phyloP scores from a whole-genome alignment of 2,888 invertebrate genomes.

The Spodoptera littoralis region DNA sequence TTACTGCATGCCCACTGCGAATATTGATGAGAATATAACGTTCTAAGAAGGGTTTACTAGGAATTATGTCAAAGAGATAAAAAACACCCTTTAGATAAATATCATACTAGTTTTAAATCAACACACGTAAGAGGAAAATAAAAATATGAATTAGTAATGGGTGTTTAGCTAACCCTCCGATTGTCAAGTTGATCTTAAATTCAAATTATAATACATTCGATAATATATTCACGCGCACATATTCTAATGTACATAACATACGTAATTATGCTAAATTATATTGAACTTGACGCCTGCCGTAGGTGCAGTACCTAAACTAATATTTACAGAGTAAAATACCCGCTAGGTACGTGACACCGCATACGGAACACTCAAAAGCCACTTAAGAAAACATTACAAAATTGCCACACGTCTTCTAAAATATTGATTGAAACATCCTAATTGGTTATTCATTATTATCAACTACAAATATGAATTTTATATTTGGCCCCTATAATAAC shows the following conservation, averaged over 20 bases:
- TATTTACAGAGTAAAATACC: slow-evolving; percentile 35
- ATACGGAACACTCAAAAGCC: slow-evolving; percentile 29
- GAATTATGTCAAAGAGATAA: neutral
- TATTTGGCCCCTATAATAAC: slow-evolving; percentile 32
- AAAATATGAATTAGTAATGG: too few species aligned
- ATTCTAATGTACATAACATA: neutral
- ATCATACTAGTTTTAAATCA: too few species aligned
- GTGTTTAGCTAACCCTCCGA: too few species aligned
- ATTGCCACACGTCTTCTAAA: slow-evolving; percentile 30
- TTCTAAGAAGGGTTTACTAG: slow-evolving; percentile 11
- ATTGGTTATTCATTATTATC: slow-evolving; percentile 6
- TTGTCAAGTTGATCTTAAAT: too few species aligned
- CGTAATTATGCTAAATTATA: slow-evolving; percentile 40
- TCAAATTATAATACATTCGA: neutral
- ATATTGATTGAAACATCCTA: slow-evolving; percentile 25
- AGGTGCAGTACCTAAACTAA: slow-evolving; percentile 49
- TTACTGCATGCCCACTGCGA: slow-evolving; percentile 16
- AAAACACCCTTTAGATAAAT: neutral
- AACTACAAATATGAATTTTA: slow-evolving; percentile 25
- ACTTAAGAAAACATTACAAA: slow-evolving; percentile 31
- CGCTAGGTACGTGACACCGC: slow-evolving; percentile 18
- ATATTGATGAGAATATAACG: slow-evolving; percentile 22
- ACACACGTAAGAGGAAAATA: neutral
- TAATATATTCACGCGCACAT: slow-evolving; percentile 15
- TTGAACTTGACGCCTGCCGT: slow-evolving; percentile 38